Base-by-base conservation (phyloP, 1,140 invertebrate genomes). In the Drosophila santomea region DNA sequence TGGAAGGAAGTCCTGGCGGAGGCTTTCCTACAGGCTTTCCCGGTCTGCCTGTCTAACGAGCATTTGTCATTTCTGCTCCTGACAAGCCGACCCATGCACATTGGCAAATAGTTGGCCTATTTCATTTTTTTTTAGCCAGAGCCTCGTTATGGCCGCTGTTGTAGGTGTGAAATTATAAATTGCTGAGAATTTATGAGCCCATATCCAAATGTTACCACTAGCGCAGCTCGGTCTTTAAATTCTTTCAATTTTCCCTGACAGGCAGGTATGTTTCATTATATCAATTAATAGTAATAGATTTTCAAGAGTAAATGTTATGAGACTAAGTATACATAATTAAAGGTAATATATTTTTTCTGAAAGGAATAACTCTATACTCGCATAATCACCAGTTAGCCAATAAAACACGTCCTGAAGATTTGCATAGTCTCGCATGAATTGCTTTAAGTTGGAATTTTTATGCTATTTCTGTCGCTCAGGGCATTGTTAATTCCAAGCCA, bases 111-210 rank as follows among this genome's bases (percentile, higher is more conserved):
- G 82, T 86, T 85, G 44, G 82, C 63, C 74, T 44, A 74, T 3
- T 11, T 28, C 61, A 38, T 43, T 35, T 17, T 32, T 36, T 20
- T 20, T 20, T 20, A 20, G 20, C 38, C 28, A 35, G 10, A 10
- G 45, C 44, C 81, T 86, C 78, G 78, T 86, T 84, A 86, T 78
- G 69, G 68, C 32, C 35, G 20, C 20, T 15, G 14, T 52, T 54
- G 74, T 64, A 85, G 83, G 82, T 85, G 82, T 85, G 82, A 85
- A 85, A 85, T 85, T 85, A 85, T 85, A 85, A 85, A 88, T 85
- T 85, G 83, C 63, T 28, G 57, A 55, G 44, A 88, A 85, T 85
- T 85, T 85, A 85, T 85, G 82, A 61, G 78, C 68, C 79, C 75
- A 88, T 75, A 78, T 74, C 55, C 54, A 54, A 69, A 50, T 58